These are phyloP conservation scores for Hedya salicella DNA, from an alignment of 2,888 invertebrate genomes.

Conservation along the genomic window DNA sequence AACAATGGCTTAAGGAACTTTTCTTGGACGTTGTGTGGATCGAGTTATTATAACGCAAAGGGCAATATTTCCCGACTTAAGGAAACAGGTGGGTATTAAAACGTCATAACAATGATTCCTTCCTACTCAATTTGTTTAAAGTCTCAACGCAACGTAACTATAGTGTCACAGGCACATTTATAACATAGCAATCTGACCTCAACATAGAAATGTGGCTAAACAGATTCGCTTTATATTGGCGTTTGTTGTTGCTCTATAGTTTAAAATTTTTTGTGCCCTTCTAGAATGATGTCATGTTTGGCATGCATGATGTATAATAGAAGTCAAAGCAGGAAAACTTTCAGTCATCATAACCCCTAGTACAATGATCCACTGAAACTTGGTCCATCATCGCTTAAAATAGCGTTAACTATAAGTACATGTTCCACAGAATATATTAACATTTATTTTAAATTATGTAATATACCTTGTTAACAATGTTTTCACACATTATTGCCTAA, in stretches of 20 bases:
- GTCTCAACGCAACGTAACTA: no score
- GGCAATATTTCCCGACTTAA: no score
- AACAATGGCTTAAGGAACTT: no score
- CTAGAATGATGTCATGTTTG: background rate
- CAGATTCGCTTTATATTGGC: no score
- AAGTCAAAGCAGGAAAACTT: constrained; percentile 17
- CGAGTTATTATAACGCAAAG: no score
- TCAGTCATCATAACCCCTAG: background rate
- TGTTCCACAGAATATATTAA: background rate
- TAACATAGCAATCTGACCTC: no score
- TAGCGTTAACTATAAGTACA: background rate
- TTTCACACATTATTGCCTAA: background rate
- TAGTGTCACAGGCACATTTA: no score
- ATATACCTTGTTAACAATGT: background rate
- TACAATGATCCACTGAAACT: background rate
- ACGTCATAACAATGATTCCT: no score
- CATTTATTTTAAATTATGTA: background rate
- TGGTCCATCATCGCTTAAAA: constrained; percentile 17
- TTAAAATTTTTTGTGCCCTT: background rate
- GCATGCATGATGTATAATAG: background rate
- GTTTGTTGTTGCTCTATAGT: background rate
- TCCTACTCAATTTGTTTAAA: no score
- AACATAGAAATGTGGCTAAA: no score
- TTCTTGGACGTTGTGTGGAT: no score
- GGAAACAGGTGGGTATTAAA: no score